Evolutionary conservation across 2,797 vertebrate species (phyloP).

Genomic region (Salmo trutta): DNA sequence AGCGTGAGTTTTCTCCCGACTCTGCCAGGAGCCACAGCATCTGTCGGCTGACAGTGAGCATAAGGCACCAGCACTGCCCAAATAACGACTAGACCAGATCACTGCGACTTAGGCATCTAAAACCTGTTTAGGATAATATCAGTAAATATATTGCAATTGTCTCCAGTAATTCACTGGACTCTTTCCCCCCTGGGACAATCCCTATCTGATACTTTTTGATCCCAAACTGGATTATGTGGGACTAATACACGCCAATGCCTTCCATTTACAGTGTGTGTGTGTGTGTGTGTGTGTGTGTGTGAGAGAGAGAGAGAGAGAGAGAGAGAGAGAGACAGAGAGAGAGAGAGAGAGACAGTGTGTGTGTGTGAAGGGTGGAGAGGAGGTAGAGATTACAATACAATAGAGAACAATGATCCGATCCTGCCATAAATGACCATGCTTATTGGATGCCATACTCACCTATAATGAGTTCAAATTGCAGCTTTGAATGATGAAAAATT

Average conservation of each 20-base stretch:
- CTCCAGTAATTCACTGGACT: slow-evolving; percentile 27
- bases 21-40: slow-evolving; percentile 58
- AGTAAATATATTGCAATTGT: slow-evolving; percentile 45
- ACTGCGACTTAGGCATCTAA: slow-evolving; percentile 42
- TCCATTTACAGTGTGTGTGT: not conserved
- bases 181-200: not conserved
- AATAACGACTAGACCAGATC: slow-evolving; percentile 56
- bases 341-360: not conserved
- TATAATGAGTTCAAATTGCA: slow-evolving; percentile 75
- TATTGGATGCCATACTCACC: slow-evolving; percentile 71
- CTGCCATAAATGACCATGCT: slow-evolving; percentile 64
- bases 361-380: not conserved
- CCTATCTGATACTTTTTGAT: slow-evolving; percentile 50
- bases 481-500: slow-evolving; percentile 77
- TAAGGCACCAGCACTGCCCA: slow-evolving; percentile 44
- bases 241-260: not conserved
- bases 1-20: slow-evolving; percentile 47
- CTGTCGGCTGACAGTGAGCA: slow-evolving; percentile 60
- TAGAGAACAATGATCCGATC: slow-evolving; percentile 50
- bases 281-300: not conserved
- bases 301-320: not conserved
- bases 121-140: slow-evolving; percentile 49
- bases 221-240: slow-evolving; percentile 25
- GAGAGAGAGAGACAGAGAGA: not conserved
- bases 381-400: slow-evolving; percentile 38